A percentile compares a stretch with the other conserved stretches of the same genome.
Evolutionary conservation across 2,797 vertebrate genomes (phyloP).

Genomic region (Psittacula derbiana): DNA sequence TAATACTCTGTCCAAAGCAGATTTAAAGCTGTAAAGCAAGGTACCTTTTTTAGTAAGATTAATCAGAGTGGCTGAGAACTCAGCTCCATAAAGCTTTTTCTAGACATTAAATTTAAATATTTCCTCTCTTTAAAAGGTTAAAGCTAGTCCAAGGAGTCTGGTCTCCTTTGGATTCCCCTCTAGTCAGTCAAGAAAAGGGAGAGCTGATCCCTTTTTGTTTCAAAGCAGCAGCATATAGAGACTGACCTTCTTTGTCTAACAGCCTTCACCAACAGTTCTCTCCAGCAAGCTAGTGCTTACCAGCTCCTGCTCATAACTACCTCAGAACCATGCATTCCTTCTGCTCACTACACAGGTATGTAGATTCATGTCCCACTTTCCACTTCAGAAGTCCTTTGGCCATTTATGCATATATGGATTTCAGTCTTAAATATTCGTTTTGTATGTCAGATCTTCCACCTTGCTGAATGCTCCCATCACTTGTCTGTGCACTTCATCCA

Average conservation of each 20-base stretch:
- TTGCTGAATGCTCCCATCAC: not conserved
- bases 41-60: not conserved
- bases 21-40: conserved; percentile 29
- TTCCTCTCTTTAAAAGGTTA: not conserved
- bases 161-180: not conserved
- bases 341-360: not conserved
- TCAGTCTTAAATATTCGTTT: not conserved
- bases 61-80: not conserved
- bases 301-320: not conserved
- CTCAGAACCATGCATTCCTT: not conserved
- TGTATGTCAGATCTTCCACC: not conserved
- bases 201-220: not conserved
- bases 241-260: not conserved
- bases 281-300: not conserved
- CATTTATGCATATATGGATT: not conserved
- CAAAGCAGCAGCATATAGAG: not conserved
- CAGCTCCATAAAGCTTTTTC: not conserved
- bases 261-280: not conserved
- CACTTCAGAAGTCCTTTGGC: not conserved
- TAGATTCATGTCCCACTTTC: not conserved
- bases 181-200: not conserved
- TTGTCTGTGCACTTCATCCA: fast-evolving
- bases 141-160: not conserved
- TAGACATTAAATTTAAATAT: not conserved
- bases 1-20: not conserved